Conservation (phyloP, 1,140 invertebrate genomes). For the Zaprionus kolodkinae region DNA sequence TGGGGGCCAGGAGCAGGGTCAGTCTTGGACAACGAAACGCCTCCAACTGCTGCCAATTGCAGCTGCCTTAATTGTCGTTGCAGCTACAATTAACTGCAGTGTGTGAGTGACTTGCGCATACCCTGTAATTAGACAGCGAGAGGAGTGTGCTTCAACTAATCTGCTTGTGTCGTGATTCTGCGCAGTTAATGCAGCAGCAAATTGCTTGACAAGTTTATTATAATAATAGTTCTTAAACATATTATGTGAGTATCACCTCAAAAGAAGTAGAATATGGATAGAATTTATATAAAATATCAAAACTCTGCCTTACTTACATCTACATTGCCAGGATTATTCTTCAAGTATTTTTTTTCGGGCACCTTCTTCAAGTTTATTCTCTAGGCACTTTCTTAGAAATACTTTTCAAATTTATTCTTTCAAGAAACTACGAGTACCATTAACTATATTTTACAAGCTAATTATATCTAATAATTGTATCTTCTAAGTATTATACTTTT, state of each 20-base stretch:
- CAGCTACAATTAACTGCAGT: conserved; percentile 27
- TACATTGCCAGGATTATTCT: too few relatives aligned
- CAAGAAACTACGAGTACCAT: too few relatives aligned
- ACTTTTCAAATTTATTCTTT: too few relatives aligned
- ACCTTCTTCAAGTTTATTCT: too few relatives aligned
- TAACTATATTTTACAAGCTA: too few relatives aligned
- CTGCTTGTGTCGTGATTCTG: neutral
- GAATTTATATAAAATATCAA: too few relatives aligned
- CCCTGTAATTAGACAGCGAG: conserved; percentile 3
- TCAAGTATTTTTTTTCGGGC: too few relatives aligned
- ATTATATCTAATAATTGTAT: too few relatives aligned
- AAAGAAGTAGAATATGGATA: neutral
- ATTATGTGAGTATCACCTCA: neutral
- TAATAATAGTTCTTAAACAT: neutral
- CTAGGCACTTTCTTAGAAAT: too few relatives aligned
- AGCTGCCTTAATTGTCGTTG: conserved; percentile 16
- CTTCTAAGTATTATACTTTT: too few relatives aligned
- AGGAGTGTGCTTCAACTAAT: neutral
- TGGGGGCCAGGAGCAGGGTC: conserved; percentile 59
- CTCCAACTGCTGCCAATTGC: conserved; percentile 26
- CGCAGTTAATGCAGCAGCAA: neutral
- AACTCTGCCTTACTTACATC: too few relatives aligned
- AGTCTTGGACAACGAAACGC: conserved; percentile 4
- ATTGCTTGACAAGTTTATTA: neutral
- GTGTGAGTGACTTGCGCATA: conserved; percentile 8